phyloP scores from a whole-genome alignment of 2,113 vertebrate genomes.

The Sceloporus undulatus region DNA sequence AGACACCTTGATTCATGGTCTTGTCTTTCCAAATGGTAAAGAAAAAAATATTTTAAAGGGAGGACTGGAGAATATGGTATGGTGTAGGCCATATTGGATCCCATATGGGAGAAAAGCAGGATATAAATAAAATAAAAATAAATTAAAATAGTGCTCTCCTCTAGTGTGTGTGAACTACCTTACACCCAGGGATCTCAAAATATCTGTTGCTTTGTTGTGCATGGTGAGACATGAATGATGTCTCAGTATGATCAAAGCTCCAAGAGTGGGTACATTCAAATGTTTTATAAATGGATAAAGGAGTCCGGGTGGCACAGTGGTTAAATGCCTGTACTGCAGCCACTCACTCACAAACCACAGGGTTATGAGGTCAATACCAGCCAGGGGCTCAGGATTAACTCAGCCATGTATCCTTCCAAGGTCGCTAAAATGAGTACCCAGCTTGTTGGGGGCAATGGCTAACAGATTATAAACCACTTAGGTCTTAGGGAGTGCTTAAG shows the following conservation, averaged over 20 bases:
- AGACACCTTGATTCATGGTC: background rate
- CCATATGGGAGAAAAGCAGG: fast-evolving
- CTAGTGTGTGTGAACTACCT: background rate
- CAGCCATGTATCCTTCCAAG: too few species aligned
- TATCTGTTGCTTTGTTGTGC: slow-evolving; percentile 29
- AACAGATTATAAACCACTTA: too few species aligned
- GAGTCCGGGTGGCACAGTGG: too few species aligned
- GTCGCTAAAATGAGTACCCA: too few species aligned
- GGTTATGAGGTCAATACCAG: too few species aligned
- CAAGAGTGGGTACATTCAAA: background rate
- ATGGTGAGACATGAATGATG: slow-evolving; percentile 7
- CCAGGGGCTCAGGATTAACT: too few species aligned
- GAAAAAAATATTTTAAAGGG: background rate
- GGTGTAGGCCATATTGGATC: background rate
- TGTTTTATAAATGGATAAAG: slow-evolving; percentile 8
- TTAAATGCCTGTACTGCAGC: too few species aligned
- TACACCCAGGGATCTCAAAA: background rate
- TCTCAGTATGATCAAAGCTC: background rate
- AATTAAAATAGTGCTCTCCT: background rate
- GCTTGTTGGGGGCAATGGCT: too few species aligned
- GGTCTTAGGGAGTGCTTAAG: too few species aligned
- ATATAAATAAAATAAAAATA: too few species aligned
- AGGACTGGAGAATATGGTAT: background rate
- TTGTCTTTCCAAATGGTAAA: background rate
- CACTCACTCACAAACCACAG: too few species aligned